Base-by-base conservation (phyloP, 2,113 vertebrate species). In the Prietella phreatophila region DNA sequence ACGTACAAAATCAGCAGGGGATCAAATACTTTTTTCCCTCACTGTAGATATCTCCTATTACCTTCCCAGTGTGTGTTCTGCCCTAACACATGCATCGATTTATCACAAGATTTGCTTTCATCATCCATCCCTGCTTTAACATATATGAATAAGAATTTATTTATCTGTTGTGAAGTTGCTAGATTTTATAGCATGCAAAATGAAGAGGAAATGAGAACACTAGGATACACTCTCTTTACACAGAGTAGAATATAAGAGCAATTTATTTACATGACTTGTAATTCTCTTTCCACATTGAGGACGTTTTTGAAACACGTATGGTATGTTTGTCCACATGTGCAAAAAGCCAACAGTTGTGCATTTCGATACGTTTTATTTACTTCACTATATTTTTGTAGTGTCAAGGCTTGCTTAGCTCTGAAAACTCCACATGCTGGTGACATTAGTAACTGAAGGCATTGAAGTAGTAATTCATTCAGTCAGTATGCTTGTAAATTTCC, bases 31-130 rank as follows among this genome's bases (percentile, higher is more conserved):
- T n/a, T n/a, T n/a, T n/a, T n/a, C n/a, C n/a, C n/a, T n/a, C n/a
- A n/a, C n/a, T n/a, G n/a, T 39, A 53, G 58, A 78, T n/a, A 13
- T 80, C 42, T 86, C 22, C 13, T 53, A 39, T 80, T 76, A 75
- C 33, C 39, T 81, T 75, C 36, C 15, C 25, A 39, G 60, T 80
- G 30, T 80, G 76, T 67, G 11, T 53, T 50, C 75, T 65, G 47
- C 20, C n/a, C 42, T 65, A 65, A 80, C 17, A 55, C 73, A 61
- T 60, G 60, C 85, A 80, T 9, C n/a, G 60, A 81, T 86, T 39
- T 81, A 9, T 76, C 55, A 27, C 36, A 60, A 47, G 9, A 50
- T 50, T 50, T 42, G 13, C 84, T 39, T 73, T 73, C 13, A 11
- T 83, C 17, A 33, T 69, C 27, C 3, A 22, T 58, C 36, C 30